A percentile compares a stretch with the other conserved stretches of the same genome.
phyloP scores from a whole-genome alignment of 2,888 invertebrate species.

The Drosophila demipolita region DNA sequence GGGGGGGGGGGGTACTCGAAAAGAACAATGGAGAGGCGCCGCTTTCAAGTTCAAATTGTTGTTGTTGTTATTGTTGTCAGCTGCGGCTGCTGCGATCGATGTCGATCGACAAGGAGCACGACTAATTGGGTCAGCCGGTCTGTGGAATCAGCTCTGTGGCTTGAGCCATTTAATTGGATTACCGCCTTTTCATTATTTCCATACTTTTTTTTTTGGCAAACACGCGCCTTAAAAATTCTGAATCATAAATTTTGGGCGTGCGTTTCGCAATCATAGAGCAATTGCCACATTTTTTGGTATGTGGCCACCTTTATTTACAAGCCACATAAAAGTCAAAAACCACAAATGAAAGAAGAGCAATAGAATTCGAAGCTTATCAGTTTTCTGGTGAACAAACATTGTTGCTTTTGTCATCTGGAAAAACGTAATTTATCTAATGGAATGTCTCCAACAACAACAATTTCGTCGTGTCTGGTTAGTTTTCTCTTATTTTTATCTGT shows the following conservation, averaged over 20 bases:
- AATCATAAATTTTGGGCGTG: constrained; percentile 43
- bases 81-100: constrained; percentile 25
- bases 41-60: constrained; percentile 75
- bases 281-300: constrained; percentile 35
- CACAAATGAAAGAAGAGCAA: not conserved
- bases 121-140: constrained; percentile 82
- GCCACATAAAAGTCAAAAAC: constrained; percentile 4
- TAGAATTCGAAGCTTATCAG: constrained; percentile 66
- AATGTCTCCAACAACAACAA: constrained; percentile 29
- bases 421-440: constrained; percentile 56
- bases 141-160: constrained; percentile 31
- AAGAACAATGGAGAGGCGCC: constrained; percentile 77
- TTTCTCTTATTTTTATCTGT: constrained; percentile 59
- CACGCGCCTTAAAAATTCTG: constrained; percentile 51
- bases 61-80: not conserved
- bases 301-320: constrained; percentile 50
- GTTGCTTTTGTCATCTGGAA: constrained; percentile 38
- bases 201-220: constrained; percentile 49
- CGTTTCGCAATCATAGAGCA: constrained; percentile 40
- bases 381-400: constrained; percentile 50
- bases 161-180: constrained; percentile 81
- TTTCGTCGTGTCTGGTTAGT: constrained; percentile 18
- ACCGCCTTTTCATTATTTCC: constrained; percentile 81
- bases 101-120: constrained; percentile 61
- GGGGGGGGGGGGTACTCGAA: constrained; percentile 1